These are phyloP conservation scores for Delia radicum DNA, from an alignment of 1,140 invertebrate species.

Conservation along the genomic window DNA sequence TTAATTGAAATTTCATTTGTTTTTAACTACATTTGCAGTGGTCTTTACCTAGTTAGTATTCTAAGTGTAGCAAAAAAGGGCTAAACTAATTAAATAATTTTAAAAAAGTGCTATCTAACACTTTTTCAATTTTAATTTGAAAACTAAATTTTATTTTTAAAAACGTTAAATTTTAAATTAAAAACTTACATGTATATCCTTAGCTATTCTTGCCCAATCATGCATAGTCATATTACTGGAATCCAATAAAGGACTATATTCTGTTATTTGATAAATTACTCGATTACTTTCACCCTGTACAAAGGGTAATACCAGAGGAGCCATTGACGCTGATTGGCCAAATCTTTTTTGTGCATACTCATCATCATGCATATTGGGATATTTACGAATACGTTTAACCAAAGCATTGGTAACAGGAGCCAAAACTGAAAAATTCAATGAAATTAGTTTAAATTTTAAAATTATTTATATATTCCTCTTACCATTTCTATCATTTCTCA, in stretches of 20 bases:
- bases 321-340: conserved; percentile 55
- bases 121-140: too few species aligned
- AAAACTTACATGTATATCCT: conserved; percentile 77
- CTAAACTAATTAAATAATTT: too few species aligned
- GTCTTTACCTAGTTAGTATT: too few species aligned
- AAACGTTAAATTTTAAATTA: neutral
- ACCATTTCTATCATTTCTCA: conserved; percentile 72
- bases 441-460: neutral
- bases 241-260: conserved; percentile 87
- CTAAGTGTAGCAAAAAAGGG: too few species aligned
- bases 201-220: conserved; percentile 88
- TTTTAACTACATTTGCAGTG: too few species aligned
- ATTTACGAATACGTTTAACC: conserved; percentile 61
- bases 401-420: conserved; percentile 65
- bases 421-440: conserved; percentile 58
- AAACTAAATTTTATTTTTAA: too few species aligned
- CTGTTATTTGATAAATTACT: conserved; percentile 78
- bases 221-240: conserved; percentile 91
- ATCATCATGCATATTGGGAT: conserved; percentile 76
- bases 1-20: too few species aligned
- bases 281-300: conserved; percentile 51
- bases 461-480: conserved; percentile 36
- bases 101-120: too few species aligned
- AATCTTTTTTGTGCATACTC: conserved; percentile 62
- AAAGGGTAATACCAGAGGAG: conserved; percentile 69